A percentile compares a stretch with the other conserved stretches of the same genome.
phyloP scores from a whole-genome alignment of 2,888 invertebrate genomes.

The Monopis laevigella region DNA sequence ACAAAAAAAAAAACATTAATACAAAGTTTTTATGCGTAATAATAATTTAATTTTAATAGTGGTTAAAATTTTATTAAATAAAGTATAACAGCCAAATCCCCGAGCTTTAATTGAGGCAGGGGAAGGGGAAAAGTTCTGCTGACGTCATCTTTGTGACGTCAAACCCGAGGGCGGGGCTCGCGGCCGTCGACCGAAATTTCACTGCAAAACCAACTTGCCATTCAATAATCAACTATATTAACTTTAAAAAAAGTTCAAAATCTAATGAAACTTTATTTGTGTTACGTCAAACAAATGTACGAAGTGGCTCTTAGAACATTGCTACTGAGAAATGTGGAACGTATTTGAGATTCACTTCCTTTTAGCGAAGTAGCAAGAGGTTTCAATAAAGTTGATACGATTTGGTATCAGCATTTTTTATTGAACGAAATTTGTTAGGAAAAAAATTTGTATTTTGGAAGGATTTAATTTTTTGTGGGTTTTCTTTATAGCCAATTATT shows the following conservation, averaged over 20 bases:
- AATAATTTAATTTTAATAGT: no score
- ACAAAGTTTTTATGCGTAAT: background rate
- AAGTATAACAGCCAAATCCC: background rate
- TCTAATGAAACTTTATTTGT: background rate
- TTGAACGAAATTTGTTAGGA: no score
- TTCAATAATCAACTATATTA: conserved; percentile 4
- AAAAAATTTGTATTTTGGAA: no score
- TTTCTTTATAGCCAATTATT: no score
- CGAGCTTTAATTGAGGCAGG: conserved; percentile 22
- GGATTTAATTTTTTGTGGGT: no score
- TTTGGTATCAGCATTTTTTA: no score
- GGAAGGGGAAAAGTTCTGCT: conserved; percentile 36
- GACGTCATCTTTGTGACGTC: conserved; percentile 59
- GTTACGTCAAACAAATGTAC: conserved; percentile 11
- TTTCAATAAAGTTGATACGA: background rate
- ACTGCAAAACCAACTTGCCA: conserved; percentile 12
- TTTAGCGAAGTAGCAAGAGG: background rate
- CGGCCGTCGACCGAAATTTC: conserved; percentile 39
- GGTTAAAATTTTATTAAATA: background rate
- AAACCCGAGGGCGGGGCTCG: conserved; percentile 39
- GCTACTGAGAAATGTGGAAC: conserved; percentile 12
- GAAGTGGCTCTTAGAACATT: conserved; percentile 10
- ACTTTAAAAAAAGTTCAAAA: background rate
- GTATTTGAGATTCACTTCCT: conserved; percentile 10
- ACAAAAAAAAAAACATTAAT: background rate